Evolutionary conservation across 2,888 invertebrate species (phyloP).

Genomic region (Lasioglossum vierecki): DNA sequence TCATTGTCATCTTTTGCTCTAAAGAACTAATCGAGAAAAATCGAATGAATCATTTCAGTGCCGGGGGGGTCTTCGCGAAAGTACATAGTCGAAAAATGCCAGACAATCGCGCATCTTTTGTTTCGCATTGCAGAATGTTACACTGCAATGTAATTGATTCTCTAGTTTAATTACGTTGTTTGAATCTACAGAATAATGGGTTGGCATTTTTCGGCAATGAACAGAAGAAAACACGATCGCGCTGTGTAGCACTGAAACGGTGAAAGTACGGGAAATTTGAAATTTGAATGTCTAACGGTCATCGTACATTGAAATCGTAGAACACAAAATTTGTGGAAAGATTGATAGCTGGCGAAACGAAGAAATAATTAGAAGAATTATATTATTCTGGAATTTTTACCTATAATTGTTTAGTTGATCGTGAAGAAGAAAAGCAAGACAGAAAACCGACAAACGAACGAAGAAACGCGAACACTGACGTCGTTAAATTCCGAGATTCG

Average conservation of each 20-base stretch:
- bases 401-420: not conserved
- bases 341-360: not conserved
- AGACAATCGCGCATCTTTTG: not conserved
- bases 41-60: not conserved
- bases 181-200: not conserved
- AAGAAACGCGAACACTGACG: not conserved
- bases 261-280: not conserved
- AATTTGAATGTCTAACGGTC: not conserved
- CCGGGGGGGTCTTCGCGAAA: not conserved
- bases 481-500: not conserved
- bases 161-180: not conserved
- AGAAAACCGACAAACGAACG: not conserved
- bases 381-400: constrained; percentile 18
- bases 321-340: not conserved
- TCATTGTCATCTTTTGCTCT: not conserved
- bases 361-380: not conserved
- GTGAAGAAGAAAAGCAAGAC: not conserved
- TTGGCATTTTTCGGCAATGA: not conserved
- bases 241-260: not conserved
- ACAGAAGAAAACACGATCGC: not conserved
- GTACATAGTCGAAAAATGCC: not conserved
- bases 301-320: not conserved
- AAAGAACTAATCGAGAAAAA: not conserved
- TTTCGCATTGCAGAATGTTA: not conserved
- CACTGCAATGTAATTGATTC: not conserved